A percentile compares a stretch with the other conserved stretches of the same genome.
Evolutionary conservation across 1,140 invertebrate species (phyloP).

Genomic region (Drosophila lowei): DNA sequence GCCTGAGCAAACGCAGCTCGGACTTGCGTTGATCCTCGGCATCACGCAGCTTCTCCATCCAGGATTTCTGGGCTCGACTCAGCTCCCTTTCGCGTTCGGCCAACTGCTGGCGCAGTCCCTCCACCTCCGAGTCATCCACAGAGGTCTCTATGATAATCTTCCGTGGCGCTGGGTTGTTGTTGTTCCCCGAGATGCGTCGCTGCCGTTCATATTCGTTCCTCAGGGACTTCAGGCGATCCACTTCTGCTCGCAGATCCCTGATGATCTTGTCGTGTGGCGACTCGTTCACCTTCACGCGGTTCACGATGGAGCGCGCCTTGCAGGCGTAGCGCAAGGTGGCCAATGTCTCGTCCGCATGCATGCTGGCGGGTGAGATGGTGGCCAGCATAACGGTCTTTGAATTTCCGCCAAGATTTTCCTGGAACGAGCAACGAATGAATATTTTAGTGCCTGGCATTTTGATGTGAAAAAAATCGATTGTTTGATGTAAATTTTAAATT

Average conservation of each 20-base stretch:
- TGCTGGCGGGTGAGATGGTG: constrained; percentile 90
- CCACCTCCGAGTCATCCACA: constrained; percentile 83
- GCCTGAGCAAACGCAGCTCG: constrained; percentile 85
- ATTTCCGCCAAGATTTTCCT: constrained; percentile 96
- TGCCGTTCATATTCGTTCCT: constrained; percentile 85
- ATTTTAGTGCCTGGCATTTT: not conserved
- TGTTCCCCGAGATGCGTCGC: constrained; percentile 62
- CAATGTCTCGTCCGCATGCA: constrained; percentile 91
- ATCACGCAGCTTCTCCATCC: constrained; percentile 85
- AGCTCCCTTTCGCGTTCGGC: constrained; percentile 86
- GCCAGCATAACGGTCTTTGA: constrained; percentile 95
- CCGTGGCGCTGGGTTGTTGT: constrained; percentile 68
- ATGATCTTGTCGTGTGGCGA: constrained; percentile 94
- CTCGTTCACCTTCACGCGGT: constrained; percentile 96
- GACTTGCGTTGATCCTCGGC: constrained; percentile 85
- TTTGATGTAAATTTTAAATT: constrained; percentile 1
- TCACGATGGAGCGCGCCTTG: constrained; percentile 95
- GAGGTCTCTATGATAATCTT: constrained; percentile 81
- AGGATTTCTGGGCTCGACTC: constrained; percentile 84
- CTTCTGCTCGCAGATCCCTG: constrained; percentile 91
- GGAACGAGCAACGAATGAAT: constrained; percentile 23
- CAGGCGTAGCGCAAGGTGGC: constrained; percentile 94
- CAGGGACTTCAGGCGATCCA: constrained; percentile 86
- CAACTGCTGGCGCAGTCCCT: constrained; percentile 85
- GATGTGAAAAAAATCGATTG: not conserved